A percentile compares a stretch with the other conserved stretches of the same genome.
These are phyloP conservation scores for Gracilinanus agilis DNA, from an alignment of 2,113 vertebrate genomes.

Conservation along the genomic window DNA sequence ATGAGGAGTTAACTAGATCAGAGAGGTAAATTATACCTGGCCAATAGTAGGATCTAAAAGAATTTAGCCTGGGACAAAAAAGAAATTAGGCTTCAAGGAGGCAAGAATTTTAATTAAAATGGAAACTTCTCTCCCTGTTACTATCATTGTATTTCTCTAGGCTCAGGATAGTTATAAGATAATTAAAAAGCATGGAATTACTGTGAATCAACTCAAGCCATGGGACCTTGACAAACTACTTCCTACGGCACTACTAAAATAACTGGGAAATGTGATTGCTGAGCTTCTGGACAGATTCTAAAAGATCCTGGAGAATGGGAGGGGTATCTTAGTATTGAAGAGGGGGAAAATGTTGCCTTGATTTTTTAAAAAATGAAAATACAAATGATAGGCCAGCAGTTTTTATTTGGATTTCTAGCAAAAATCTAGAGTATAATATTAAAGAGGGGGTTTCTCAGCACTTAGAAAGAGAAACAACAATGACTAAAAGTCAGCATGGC, in stretches of 20 bases:
- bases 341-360: background rate
- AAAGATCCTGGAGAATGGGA: background rate
- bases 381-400: background rate
- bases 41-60: background rate
- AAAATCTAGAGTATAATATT: background rate
- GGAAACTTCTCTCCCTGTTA: background rate
- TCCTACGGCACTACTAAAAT: background rate
- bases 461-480: background rate
- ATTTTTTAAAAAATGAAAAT: background rate
- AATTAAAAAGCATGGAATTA: background rate
- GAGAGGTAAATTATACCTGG: background rate
- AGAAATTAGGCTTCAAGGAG: background rate
- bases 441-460: background rate
- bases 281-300: background rate
- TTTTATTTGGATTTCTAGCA: background rate
- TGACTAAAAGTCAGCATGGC: background rate
- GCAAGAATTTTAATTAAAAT: constrained; percentile 43
- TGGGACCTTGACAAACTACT: background rate
- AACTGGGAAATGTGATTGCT: background rate
- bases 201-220: constrained; percentile 1
- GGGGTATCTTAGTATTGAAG: background rate
- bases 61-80: background rate
- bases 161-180: constrained; percentile 26
- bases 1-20: background rate
- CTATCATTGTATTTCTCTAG: background rate